A percentile compares a stretch with the other conserved stretches of the same genome.
These are phyloP conservation scores for Deilephila porcellus DNA, from an alignment of 2,888 invertebrate genomes.

Conservation along the genomic window DNA sequence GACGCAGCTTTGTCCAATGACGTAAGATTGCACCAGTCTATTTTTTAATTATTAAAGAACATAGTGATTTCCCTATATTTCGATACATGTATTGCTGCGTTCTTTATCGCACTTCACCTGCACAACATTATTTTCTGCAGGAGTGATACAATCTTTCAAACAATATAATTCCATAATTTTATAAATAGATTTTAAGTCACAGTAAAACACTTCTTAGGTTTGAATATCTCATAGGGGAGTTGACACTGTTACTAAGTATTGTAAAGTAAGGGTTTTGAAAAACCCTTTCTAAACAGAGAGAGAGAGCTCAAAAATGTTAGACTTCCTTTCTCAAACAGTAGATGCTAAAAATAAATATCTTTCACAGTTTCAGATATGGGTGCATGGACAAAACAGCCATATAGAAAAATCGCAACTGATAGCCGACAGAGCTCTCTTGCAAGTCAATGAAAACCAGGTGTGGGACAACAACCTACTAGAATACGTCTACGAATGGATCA, in stretches of 20 bases:
- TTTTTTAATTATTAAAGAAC: not conserved
- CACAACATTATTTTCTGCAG: too few relatives aligned
- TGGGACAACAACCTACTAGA: slow-evolving; percentile 57
- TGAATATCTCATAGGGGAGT: not conserved
- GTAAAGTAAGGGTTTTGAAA: too few relatives aligned
- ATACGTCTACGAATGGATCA: slow-evolving; percentile 73
- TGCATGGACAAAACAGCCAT: slow-evolving; percentile 56
- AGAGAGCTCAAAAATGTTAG: too few relatives aligned
- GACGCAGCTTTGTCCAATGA: slow-evolving; percentile 42
- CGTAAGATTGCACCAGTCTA: slow-evolving; percentile 50
- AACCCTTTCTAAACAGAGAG: too few relatives aligned
- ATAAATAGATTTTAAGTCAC: too few relatives aligned
- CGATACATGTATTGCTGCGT: too few relatives aligned
- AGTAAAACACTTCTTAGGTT: not conserved
- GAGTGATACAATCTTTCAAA: too few relatives aligned
- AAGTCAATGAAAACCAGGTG: slow-evolving; percentile 49
- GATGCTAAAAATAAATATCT: not conserved
- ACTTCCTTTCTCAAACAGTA: too few relatives aligned
- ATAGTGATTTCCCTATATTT: too few relatives aligned
- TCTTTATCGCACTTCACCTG: too few relatives aligned
- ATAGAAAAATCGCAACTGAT: slow-evolving; percentile 55
- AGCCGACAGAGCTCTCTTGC: slow-evolving; percentile 46
- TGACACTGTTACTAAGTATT: not conserved
- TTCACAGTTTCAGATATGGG: slow-evolving; percentile 65
- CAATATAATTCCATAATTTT: too few relatives aligned